These are phyloP conservation scores for Salarias fasciatus DNA, from an alignment of 2,797 vertebrate species.

Conservation along the genomic window DNA sequence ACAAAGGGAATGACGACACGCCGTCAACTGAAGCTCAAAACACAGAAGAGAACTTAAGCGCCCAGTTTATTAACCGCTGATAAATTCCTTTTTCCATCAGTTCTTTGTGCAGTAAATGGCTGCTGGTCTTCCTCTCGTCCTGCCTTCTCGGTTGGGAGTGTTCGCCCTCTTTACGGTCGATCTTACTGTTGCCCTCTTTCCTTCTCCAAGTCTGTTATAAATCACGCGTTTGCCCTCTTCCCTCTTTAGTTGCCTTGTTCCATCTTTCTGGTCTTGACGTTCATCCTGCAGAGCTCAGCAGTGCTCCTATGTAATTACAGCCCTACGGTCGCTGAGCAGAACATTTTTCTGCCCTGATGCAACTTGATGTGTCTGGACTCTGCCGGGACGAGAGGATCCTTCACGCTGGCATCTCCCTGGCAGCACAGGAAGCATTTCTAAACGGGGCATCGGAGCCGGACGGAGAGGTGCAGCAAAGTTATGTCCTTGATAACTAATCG, in stretches of 20 bases:
- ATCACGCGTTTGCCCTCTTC: slow-evolving; percentile 35
- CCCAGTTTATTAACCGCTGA: neutral
- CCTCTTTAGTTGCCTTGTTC: slow-evolving; percentile 30
- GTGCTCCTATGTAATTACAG: slow-evolving; percentile 83
- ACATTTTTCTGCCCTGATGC: slow-evolving; percentile 85
- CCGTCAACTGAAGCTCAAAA: neutral
- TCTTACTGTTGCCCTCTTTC: neutral
- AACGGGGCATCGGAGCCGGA: slow-evolving; percentile 19
- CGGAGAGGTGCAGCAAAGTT: slow-evolving; percentile 2
- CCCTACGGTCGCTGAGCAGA: slow-evolving; percentile 80
- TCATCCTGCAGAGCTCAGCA: slow-evolving; percentile 83
- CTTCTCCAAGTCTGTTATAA: slow-evolving; percentile 19
- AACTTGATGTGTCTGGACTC: slow-evolving; percentile 71
- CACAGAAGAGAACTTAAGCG: neutral
- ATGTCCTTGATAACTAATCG: slow-evolving; percentile 13
- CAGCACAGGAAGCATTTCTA: slow-evolving; percentile 17
- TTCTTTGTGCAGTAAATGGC: neutral
- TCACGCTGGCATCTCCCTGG: slow-evolving; percentile 54
- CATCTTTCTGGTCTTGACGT: slow-evolving; percentile 61
- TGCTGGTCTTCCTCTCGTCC: neutral
- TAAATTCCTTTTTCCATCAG: neutral
- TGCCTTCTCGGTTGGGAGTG: neutral
- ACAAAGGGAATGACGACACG: neutral
- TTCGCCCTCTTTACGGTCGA: neutral
- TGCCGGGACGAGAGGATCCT: slow-evolving; percentile 61